Evolutionary conservation across 2,888 invertebrate genomes (phyloP), one percentile per base, ranked within the genome.

Genomic region (Erpobdella octoculata): DNA sequence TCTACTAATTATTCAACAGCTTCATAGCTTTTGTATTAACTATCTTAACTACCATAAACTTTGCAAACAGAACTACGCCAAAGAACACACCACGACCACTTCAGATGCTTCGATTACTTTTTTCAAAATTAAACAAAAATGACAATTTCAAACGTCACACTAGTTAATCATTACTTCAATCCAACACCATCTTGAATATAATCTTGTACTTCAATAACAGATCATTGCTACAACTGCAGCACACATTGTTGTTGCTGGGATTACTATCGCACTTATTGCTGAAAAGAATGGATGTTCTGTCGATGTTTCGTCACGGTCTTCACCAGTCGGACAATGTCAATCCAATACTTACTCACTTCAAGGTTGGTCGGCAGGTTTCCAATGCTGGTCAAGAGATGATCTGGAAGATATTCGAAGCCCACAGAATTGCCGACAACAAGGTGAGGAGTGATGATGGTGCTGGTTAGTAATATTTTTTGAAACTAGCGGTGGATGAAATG

Each of bases 341-440:
- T 77, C 92, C 93, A 48, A 92, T 95, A 79, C 88, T 89, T 80
- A 89, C 91, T 80, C 89, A 89, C 84, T 95, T 90, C 84, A 91
- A 92, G 78, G 88, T 94, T 76, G 91, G 92, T 70, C 89, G 90
- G 79, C 91, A 91, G 81, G 86, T 87, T 70, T 88, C 89, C 72
- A 89, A 89, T 73, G 90, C 89, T 1, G 95, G 95, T 0, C 93
- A 93, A 0, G 93, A 93, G 79, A 87, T 91, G 76, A 88, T 91
- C 64, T 95, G 95, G 95, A 89, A 89, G 80, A 90, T 95, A 75
- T 91, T 91, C 82, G 93, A 94, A 78, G 94, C 91, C 0, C 89
- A 89, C 80, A 86, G 92, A 78, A 92, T 92, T 83, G 89, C 88
- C 76, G 94, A 95, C 80, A 90, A 90, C 78, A 91, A 90, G 90